A percentile compares a stretch with the other conserved stretches of the same genome.
These are phyloP conservation scores for Sylvia atricapilla DNA, from an alignment of 2,113 vertebrate genomes.

Conservation along the genomic window DNA sequence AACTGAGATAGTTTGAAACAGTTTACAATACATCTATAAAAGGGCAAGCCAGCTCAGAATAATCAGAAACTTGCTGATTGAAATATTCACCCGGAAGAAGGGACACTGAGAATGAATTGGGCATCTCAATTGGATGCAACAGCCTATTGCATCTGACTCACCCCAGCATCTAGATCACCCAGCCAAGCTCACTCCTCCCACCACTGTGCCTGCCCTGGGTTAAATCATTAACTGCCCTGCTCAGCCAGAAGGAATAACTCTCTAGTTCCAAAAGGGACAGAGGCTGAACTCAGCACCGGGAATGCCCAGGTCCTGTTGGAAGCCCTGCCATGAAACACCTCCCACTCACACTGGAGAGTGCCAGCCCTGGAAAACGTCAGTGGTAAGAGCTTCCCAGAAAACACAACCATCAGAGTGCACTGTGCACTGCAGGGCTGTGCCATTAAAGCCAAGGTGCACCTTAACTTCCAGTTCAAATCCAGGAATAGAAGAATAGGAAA, in stretches of 20 bases:
- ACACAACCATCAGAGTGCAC: background rate
- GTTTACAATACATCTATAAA: background rate
- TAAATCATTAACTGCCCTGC: background rate
- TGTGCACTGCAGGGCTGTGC: background rate
- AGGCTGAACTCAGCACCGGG: background rate
- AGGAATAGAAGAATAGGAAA: background rate
- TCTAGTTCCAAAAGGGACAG: background rate
- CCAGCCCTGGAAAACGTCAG: background rate
- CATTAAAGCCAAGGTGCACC: background rate
- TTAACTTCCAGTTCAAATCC: background rate
- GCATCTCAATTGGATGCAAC: background rate
- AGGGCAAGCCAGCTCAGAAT: background rate
- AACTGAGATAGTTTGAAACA: background rate
- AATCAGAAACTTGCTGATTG: background rate
- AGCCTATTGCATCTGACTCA: background rate
- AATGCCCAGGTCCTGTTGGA: background rate
- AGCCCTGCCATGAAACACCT: background rate
- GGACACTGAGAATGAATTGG: background rate
- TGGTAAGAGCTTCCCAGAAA: background rate
- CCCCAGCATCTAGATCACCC: background rate
- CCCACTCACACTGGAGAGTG: accelerated
- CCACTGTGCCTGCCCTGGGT: background rate
- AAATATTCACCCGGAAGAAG: background rate
- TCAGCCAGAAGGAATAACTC: background rate
- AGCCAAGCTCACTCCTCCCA: background rate